phyloP scores from a whole-genome alignment of 2,797 vertebrate species.

The Benthosema pterotum region DNA sequence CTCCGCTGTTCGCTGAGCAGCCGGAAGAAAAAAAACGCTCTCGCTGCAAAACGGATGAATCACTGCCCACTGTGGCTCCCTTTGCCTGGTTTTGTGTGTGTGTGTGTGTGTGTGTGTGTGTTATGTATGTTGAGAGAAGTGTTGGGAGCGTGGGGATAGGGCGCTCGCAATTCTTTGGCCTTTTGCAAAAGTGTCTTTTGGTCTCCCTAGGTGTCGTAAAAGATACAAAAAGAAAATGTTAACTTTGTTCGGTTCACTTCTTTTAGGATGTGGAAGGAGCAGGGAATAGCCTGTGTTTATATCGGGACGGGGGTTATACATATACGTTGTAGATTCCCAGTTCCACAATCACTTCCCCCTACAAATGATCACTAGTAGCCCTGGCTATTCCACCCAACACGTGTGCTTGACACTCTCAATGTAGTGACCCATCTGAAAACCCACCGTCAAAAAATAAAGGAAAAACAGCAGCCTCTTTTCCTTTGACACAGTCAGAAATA shows the following conservation, averaged over 20 bases:
- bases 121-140: conserved; percentile 17
- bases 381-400: too few relatives aligned
- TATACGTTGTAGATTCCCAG: too few relatives aligned
- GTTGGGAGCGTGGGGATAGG: conserved; percentile 24
- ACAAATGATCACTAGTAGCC: not conserved
- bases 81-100: conserved; percentile 32
- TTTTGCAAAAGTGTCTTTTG: conserved; percentile 35
- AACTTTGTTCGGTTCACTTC: conserved; percentile 46
- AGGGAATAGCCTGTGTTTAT: conserved; percentile 53
- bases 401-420: too few relatives aligned
- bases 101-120: not conserved
- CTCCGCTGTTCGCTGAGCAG: conserved; percentile 52
- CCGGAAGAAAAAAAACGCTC: conserved; percentile 64
- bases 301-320: conserved; percentile 2
- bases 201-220: conserved; percentile 47
- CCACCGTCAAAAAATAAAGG: too few relatives aligned
- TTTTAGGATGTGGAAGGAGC: conserved; percentile 41
- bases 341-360: not conserved
- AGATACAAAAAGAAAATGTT: conserved; percentile 42
- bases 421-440: too few relatives aligned
- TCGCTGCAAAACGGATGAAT: conserved; percentile 65
- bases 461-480: too few relatives aligned
- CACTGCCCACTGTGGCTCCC: conserved; percentile 69
- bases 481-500: too few relatives aligned
- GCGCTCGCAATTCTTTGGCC: conserved; percentile 43